Conservation (phyloP, 2,797 vertebrate species). For the Enteromius viviparus region DNA sequence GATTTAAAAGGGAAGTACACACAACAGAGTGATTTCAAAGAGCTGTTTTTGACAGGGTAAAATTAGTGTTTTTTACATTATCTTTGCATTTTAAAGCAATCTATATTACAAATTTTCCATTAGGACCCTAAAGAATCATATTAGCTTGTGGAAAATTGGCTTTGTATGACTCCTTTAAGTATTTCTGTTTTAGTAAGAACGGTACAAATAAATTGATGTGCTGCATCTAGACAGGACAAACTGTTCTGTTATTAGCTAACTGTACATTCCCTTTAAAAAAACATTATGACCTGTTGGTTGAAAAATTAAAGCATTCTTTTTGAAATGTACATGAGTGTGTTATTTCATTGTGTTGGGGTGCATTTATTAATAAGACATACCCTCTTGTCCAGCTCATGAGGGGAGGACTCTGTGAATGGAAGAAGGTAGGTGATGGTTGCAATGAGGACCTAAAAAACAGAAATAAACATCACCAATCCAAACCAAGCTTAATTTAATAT, state of each 20-base stretch:
- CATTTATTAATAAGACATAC: slow-evolving; percentile 67
- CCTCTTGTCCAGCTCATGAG: slow-evolving; percentile 95
- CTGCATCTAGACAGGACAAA: neutral
- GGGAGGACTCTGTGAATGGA: slow-evolving; percentile 90
- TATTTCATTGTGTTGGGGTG: slow-evolving; percentile 21
- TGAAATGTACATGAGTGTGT: neutral
- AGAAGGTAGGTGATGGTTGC: slow-evolving; percentile 94
- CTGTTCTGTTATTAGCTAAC: neutral
- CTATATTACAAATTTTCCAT: too few species aligned
- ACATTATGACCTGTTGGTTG: neutral
- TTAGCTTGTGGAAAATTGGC: too few species aligned
- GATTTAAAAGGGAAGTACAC: too few species aligned
- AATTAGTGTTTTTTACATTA: too few species aligned
- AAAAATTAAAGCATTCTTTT: neutral
- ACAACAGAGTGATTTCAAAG: too few species aligned
- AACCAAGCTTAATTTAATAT: neutral
- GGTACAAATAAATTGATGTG: neutral
- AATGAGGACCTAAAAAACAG: slow-evolving; percentile 85
- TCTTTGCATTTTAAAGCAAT: too few species aligned
- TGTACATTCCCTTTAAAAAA: neutral
- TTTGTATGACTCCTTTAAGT: too few species aligned
- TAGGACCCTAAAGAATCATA: too few species aligned
- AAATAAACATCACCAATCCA: slow-evolving; percentile 16
- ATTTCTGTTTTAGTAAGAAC: neutral
- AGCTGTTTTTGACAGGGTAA: too few species aligned